A percentile compares a stretch with the other conserved stretches of the same genome.
Conservation (phyloP, 2,888 invertebrate species). For the Carcina quercana region DNA sequence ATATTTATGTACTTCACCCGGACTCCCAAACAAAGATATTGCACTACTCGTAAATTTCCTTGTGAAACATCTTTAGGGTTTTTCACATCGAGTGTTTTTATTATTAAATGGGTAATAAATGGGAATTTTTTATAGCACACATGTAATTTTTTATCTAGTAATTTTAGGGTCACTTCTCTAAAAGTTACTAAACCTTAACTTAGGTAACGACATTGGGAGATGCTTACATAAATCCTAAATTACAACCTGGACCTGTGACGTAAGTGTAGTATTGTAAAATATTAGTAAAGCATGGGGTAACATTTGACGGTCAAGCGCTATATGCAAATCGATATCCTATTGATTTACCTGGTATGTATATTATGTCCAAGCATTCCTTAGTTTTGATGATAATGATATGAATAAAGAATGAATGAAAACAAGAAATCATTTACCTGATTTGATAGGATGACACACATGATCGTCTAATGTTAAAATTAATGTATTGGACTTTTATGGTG, state of each 20-base stretch:
- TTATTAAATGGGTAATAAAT: constrained; percentile 43
- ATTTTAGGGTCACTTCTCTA: constrained; percentile 45
- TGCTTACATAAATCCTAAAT: constrained; percentile 56
- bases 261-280: constrained; percentile 41
- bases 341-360: too few relatives aligned
- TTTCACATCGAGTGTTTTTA: constrained; percentile 35
- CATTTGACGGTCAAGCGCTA: too few relatives aligned
- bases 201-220: constrained; percentile 62
- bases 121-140: constrained; percentile 60
- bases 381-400: too few relatives aligned
- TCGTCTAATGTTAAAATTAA: too few relatives aligned
- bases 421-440: too few relatives aligned
- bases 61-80: constrained; percentile 32
- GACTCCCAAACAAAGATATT: constrained; percentile 39
- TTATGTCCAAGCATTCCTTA: too few relatives aligned
- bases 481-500: too few relatives aligned
- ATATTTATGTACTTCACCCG: constrained; percentile 66
- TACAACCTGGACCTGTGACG: constrained; percentile 71
- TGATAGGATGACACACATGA: too few relatives aligned
- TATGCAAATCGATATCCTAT: too few relatives aligned
- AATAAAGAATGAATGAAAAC: too few relatives aligned
- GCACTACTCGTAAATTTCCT: constrained; percentile 5
- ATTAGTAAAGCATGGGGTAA: constrained; percentile 55
- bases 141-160: constrained; percentile 57
- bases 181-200: constrained; percentile 57